A percentile compares a stretch with the other conserved stretches of the same genome.
Conservation (phyloP, 2,113 vertebrate genomes). For the Nerophis lumbriciformis region DNA sequence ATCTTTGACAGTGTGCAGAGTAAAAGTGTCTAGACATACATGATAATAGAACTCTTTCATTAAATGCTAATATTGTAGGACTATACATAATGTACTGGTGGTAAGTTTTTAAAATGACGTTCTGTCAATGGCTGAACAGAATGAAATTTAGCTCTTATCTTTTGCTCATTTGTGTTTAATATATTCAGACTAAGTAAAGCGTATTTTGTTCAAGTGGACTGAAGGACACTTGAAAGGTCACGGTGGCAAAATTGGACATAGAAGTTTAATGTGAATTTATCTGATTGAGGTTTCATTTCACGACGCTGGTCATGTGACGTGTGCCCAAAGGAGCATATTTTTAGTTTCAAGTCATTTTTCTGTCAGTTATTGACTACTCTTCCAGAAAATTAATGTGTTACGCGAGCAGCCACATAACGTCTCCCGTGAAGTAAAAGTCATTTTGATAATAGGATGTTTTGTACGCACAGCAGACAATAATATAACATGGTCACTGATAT, state of each 20-base stretch:
- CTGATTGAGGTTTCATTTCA: slow-evolving; percentile 53
- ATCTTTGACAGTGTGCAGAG: not conserved
- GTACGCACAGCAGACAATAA: not conserved
- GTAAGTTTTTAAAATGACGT: not conserved
- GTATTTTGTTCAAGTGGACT: slow-evolving; percentile 52
- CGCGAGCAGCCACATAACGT: slow-evolving; percentile 47
- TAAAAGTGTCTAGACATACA: slow-evolving; percentile 12
- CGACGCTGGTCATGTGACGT: slow-evolving; percentile 38
- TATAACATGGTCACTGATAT: too few relatives aligned
- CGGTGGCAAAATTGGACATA: slow-evolving; percentile 47
- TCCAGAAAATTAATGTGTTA: slow-evolving; percentile 83
- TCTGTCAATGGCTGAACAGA: slow-evolving; percentile 7
- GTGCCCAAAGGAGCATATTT: slow-evolving; percentile 74
- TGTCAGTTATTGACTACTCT: slow-evolving; percentile 76
- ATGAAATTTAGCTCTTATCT: slow-evolving; percentile 17
- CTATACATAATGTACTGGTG: not conserved
- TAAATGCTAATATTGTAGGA: not conserved
- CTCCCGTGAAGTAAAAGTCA: slow-evolving; percentile 6
- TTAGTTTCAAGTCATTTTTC: slow-evolving; percentile 81
- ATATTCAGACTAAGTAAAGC: slow-evolving; percentile 47
- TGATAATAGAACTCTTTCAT: not conserved
- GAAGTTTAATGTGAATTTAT: slow-evolving; percentile 62
- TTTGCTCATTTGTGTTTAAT: slow-evolving; percentile 43
- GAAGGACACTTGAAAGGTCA: slow-evolving; percentile 64
- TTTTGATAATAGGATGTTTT: not conserved